These are phyloP conservation scores for Magallana angulata DNA, from an alignment of 1,140 invertebrate genomes.

Conservation along the genomic window DNA sequence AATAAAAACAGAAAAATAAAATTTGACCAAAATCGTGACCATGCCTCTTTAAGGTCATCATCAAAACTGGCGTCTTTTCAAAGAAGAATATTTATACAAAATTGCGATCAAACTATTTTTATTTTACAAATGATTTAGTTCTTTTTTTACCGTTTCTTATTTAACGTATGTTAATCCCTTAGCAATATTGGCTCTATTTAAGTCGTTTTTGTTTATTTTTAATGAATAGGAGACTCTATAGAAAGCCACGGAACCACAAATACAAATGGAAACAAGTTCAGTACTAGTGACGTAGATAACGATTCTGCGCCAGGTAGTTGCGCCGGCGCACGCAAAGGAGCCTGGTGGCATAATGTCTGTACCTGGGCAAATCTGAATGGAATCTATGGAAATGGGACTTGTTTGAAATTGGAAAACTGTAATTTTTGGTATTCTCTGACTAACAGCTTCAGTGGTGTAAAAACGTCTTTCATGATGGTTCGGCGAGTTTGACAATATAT, in stretches of 20 bases:
- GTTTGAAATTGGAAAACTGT: background rate
- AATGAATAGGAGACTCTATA: background rate
- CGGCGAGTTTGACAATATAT: too few species aligned
- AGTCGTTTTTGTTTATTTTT: too few species aligned
- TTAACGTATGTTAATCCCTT: too few species aligned
- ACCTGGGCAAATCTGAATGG: background rate
- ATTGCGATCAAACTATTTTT: too few species aligned
- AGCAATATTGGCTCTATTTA: too few species aligned
- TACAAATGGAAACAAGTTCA: background rate
- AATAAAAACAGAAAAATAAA: too few species aligned
- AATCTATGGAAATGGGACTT: background rate
- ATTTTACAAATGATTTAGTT: too few species aligned
- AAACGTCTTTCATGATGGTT: background rate
- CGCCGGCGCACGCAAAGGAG: background rate
- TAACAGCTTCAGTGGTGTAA: background rate
- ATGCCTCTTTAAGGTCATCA: too few species aligned
- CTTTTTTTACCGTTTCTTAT: too few species aligned
- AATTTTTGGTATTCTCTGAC: constrained; percentile 8
- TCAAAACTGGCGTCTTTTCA: too few species aligned
- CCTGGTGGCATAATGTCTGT: background rate
- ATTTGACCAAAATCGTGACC: too few species aligned
- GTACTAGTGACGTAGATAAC: background rate
- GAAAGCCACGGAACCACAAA: background rate
- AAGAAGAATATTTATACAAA: too few species aligned
- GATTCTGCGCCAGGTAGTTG: background rate